phyloP scores from a whole-genome alignment of 1,140 invertebrate species.

The Cotesia chilonis region DNA sequence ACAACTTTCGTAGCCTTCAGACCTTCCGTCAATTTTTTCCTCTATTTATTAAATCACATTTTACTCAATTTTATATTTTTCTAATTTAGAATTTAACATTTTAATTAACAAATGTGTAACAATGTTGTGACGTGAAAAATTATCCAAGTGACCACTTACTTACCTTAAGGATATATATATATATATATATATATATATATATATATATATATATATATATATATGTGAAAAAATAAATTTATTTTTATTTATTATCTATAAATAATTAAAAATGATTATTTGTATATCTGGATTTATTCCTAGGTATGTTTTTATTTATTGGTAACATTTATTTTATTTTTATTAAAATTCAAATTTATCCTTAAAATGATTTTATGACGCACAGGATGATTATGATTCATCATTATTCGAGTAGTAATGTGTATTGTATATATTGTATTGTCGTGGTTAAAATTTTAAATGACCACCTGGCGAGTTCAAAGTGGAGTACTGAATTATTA shows the following conservation, averaged over 20 bases:
- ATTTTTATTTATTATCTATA: not conserved
- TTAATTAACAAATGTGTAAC: too few relatives aligned
- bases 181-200: too few relatives aligned
- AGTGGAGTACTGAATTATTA: slow-evolving; percentile 1
- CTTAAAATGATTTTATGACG: slow-evolving; percentile 24
- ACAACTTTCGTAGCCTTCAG: slow-evolving; percentile 43
- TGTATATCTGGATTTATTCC: slow-evolving; percentile 73
- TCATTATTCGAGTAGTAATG: slow-evolving; percentile 13
- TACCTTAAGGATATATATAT: not conserved
- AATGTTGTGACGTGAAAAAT: too few relatives aligned
- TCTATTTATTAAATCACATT: too few relatives aligned
- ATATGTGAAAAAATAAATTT: not conserved
- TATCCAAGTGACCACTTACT: too few relatives aligned
- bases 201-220: too few relatives aligned
- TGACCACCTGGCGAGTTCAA: slow-evolving; percentile 25
- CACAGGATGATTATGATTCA: too few relatives aligned
- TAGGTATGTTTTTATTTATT: slow-evolving; percentile 65
- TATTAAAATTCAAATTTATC: too few relatives aligned
- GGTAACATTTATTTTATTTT: too few relatives aligned
- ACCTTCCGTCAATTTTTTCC: slow-evolving; percentile 30
- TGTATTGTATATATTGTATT: not conserved
- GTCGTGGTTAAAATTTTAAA: slow-evolving; percentile 12
- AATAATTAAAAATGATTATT: slow-evolving; percentile 68
- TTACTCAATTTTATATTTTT: not conserved
- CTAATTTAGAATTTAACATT: too few relatives aligned